These are phyloP conservation scores for human DNA, from an alignment of 2,113 vertebrate genomes.

Conservation along the genomic window DNA sequence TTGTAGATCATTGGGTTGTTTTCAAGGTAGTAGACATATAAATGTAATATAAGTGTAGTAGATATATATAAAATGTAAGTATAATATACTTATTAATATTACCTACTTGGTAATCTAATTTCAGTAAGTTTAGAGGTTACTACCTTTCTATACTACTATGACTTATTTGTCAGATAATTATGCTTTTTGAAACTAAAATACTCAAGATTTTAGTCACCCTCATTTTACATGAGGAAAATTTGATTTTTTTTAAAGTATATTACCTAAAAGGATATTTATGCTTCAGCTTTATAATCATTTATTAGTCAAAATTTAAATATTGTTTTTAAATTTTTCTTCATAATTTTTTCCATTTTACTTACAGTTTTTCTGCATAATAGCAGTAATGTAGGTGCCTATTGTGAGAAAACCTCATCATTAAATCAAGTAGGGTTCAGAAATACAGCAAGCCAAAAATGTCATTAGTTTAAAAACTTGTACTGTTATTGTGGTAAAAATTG, in stretches of 20 bases:
- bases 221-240: conserved; percentile 18
- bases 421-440: conserved; percentile 26
- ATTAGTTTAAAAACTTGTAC: conserved; percentile 35
- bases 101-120: background rate
- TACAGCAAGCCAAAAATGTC: background rate
- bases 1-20: background rate
- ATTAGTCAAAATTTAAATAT: background rate
- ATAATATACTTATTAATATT: background rate
- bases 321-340: conserved; percentile 18
- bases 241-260: background rate
- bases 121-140: background rate
- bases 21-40: background rate
- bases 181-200: background rate
- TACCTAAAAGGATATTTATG: background rate
- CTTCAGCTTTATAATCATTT: background rate
- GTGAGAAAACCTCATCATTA: background rate
- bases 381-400: background rate
- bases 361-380: conserved; percentile 20
- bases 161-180: conserved; percentile 20
- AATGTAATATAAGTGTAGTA: background rate
- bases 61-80: background rate
- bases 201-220: background rate
- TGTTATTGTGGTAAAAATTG: conserved; percentile 35
- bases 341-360: conserved; percentile 10
- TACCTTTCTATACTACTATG: background rate